Evolutionary conservation across 1,140 invertebrate genomes (phyloP).

Genomic region (Octopus sinensis): DNA sequence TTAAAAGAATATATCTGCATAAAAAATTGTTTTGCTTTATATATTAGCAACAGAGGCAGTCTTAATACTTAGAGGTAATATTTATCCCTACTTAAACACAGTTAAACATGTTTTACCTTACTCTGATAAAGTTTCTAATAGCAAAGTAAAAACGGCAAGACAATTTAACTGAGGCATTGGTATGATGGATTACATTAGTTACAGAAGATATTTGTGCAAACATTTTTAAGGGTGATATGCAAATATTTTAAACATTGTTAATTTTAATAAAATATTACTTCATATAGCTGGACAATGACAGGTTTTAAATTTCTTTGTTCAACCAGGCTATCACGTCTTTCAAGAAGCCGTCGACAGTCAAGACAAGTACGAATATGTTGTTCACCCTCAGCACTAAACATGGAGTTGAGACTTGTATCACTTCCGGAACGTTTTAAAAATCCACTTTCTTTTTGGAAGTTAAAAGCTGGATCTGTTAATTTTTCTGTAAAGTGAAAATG

Average conservation of each 20-base stretch:
- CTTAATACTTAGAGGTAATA: no score
- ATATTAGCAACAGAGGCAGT: no score
- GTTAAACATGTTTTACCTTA: no score
- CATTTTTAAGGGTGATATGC: not conserved
- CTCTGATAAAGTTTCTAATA: no score
- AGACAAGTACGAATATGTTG: slow-evolving; percentile 76
- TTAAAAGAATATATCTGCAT: no score
- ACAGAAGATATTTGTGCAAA: not conserved
- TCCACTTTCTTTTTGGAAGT: slow-evolving; percentile 38
- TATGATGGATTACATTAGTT: not conserved
- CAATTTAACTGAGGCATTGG: not conserved
- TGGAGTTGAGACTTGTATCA: slow-evolving; percentile 53
- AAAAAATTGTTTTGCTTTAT: no score
- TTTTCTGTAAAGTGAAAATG: slow-evolving; percentile 59
- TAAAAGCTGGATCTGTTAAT: slow-evolving; percentile 62
- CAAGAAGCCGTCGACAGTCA: slow-evolving; percentile 78
- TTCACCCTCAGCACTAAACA: slow-evolving; percentile 60
- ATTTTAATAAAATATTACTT: slow-evolving; percentile 51
- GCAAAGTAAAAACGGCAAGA: no score
- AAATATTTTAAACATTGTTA: not conserved
- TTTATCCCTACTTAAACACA: no score
- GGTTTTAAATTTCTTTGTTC: slow-evolving; percentile 77
- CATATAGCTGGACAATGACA: slow-evolving; percentile 77
- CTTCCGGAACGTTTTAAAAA: slow-evolving; percentile 51
- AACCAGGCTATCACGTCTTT: slow-evolving; percentile 75